Conservation (phyloP, 2,797 vertebrate species). For the Acipenser oxyrinchus region DNA sequence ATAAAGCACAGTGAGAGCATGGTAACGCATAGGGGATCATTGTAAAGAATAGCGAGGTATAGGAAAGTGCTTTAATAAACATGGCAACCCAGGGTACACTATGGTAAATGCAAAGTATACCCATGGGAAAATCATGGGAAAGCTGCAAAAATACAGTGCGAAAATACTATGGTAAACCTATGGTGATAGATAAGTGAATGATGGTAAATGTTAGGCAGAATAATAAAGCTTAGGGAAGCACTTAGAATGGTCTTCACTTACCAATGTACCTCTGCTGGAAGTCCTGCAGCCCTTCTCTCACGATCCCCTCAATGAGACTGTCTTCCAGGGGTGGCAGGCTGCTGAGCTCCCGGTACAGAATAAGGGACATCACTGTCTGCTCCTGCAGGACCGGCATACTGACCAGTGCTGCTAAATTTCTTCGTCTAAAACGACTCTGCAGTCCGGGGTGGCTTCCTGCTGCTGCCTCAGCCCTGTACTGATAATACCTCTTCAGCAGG, state of each 20-base stretch:
- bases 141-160: neutral
- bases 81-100: no score
- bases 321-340: slow-evolving; percentile 37
- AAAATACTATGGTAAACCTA: no score
- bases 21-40: no score
- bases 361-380: slow-evolving; percentile 51
- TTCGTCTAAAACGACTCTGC: slow-evolving; percentile 51
- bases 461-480: slow-evolving; percentile 35
- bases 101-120: neutral
- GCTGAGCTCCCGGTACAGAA: slow-evolving; percentile 46
- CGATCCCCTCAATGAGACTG: slow-evolving; percentile 29
- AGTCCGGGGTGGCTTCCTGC: slow-evolving; percentile 9
- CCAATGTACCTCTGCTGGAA: slow-evolving; percentile 70
- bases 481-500: slow-evolving; percentile 65
- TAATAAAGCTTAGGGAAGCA: neutral
- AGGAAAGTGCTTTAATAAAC: no score
- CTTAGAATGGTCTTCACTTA: slow-evolving; percentile 36
- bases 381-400: slow-evolving; percentile 39
- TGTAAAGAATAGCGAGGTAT: no score
- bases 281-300: slow-evolving; percentile 45
- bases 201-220: no score
- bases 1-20: no score
- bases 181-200: no score
- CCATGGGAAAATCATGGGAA: neutral
- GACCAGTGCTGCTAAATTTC: slow-evolving; percentile 46